Percentiles rank a stretch among this genome's conserved stretches.
These are phyloP conservation scores for Phocoena phocoena DNA, from an alignment of 2,113 vertebrate genomes.

Conservation along the genomic window DNA sequence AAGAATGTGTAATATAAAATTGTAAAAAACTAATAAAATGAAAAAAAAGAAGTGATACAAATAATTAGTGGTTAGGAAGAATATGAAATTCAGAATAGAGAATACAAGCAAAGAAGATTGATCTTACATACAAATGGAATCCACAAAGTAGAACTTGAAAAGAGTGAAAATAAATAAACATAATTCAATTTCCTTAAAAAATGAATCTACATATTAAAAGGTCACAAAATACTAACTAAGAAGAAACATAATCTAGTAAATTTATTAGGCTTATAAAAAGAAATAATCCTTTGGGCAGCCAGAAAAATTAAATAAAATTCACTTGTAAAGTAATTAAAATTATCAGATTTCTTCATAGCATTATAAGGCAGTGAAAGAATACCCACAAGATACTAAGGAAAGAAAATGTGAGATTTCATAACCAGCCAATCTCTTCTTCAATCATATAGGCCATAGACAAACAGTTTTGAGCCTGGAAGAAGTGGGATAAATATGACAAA, in stretches of 20 bases:
- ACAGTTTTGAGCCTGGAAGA: neutral
- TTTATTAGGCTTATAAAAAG: neutral
- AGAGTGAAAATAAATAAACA: neutral
- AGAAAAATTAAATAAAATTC: neutral
- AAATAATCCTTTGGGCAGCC: neutral
- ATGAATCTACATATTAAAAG: neutral
- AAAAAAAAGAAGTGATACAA: neutral
- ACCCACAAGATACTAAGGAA: neutral
- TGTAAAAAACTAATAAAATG: neutral
- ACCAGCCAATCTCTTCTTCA: neutral
- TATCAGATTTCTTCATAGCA: neutral
- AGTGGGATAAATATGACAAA: neutral
- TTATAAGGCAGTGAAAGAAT: neutral
- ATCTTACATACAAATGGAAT: neutral
- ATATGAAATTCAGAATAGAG: neutral
- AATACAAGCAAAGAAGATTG: neutral
- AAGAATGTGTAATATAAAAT: neutral
- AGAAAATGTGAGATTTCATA: neutral
- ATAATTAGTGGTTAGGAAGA: neutral
- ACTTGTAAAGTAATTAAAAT: neutral
- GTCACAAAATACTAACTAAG: neutral
- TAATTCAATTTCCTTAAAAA: neutral
- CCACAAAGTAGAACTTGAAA: neutral
- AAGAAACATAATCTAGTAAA: neutral
- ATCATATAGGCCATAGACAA: neutral